Evolutionary conservation across 2,113 vertebrate species (phyloP), one percentile per base, ranked within the genome.

Genomic region (Phaethon lepturus): DNA sequence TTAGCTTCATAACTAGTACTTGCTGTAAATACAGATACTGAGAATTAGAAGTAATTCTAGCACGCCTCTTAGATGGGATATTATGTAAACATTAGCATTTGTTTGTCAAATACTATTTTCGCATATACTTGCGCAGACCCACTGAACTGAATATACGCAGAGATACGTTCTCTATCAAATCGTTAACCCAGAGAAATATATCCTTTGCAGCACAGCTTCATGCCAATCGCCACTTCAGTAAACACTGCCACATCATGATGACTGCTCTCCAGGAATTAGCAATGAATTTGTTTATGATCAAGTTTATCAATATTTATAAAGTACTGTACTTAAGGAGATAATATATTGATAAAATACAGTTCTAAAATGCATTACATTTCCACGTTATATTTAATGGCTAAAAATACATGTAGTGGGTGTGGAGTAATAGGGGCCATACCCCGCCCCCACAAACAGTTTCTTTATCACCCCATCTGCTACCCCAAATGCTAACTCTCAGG

Each of bases 391-490:
- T 97, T 98, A 98, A 97, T 97, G 96, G 97, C 96, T 98, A 94
- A 97, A 98, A 98, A 98, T 98, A 95, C 97, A 96, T 93, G 94
- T 92, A 95, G 94, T 97, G 95, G 97, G 95, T 96, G 97, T 94
- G 68, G 94, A 98, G 92, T 97, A 97, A 96, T 98, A 95, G 97
- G 94, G 97, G 97, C 97, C 93, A 83, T 97, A 97, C 98, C 97
- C 98, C 98, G 73, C 98, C 97, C 97, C 98, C 97, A 98, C 87
- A 97, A 97, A 97, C 98, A 98, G 97, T 98, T 98, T 98, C 93
- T 93, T 98, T 98, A 98, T 98, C 98, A 98, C 97, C 98, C 98
- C 98, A 98, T 98, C 98, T 98, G 98, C 97, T 97, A 97, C 95
- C 97, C 98, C 98, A 98, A 98, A 98, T 98, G 98, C 96, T 98